Evolutionary conservation across 2,113 vertebrate species (phyloP).

Genomic region (Petromus typicus): DNA sequence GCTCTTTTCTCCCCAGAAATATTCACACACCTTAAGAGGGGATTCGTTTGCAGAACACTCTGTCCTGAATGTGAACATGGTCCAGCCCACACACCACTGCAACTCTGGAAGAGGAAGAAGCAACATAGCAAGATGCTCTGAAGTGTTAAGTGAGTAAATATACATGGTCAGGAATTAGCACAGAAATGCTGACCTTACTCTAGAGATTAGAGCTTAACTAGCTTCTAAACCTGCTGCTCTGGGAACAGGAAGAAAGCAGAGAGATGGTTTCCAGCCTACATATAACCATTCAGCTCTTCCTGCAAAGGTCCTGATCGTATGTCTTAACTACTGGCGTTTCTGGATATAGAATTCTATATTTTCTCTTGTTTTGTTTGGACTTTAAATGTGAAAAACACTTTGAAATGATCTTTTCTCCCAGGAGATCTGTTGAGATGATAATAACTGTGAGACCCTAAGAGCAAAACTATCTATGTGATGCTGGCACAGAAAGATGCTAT

Average conservation of each 20-base stretch:
- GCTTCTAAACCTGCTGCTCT: neutral
- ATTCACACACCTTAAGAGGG: neutral
- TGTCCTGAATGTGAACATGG: neutral
- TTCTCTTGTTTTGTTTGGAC: neutral
- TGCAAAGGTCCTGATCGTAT: neutral
- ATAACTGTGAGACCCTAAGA: neutral
- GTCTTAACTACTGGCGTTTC: neutral
- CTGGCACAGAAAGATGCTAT: conserved; percentile 70
- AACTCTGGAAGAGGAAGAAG: neutral
- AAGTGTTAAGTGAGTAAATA: neutral
- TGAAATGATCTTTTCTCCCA: neutral
- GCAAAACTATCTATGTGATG: conserved; percentile 57
- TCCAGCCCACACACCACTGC: neutral
- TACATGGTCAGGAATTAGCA: neutral
- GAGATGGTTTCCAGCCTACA: neutral
- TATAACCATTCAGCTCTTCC: neutral
- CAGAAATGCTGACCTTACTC: neutral
- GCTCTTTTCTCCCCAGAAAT: neutral
- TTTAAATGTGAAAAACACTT: neutral
- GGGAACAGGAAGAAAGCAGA: neutral
- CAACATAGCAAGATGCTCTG: neutral
- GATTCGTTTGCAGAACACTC: neutral
- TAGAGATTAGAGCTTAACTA: neutral
- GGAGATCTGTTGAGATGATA: neutral
- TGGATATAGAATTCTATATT: too few relatives aligned